Conservation (phyloP, 2,797 vertebrate species). For the Danio aesculapii region DNA sequence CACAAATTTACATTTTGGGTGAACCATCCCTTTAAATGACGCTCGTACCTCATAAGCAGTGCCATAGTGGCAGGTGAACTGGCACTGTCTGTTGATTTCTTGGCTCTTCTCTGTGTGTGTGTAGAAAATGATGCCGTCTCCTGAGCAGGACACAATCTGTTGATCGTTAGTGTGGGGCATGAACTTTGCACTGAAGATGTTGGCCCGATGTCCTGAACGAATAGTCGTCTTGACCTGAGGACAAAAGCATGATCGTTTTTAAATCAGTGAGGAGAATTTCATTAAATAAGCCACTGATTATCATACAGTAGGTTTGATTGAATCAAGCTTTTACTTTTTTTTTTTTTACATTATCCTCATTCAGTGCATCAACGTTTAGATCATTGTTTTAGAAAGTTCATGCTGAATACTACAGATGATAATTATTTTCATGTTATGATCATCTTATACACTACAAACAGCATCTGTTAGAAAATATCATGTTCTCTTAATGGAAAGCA, state of each 20-base stretch:
- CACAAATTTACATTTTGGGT: no score
- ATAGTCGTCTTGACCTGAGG: conserved; percentile 93
- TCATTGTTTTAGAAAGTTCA: not conserved
- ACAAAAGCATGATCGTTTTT: not conserved
- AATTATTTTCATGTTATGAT: no score
- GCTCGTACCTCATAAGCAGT: conserved; percentile 94
- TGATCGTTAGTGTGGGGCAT: conserved; percentile 95
- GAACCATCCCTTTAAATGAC: not conserved
- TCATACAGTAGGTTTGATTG: not conserved
- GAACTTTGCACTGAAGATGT: conserved; percentile 99
- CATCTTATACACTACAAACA: no score
- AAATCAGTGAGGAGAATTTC: not conserved
- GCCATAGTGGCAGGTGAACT: conserved; percentile 97
- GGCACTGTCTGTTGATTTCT: conserved; percentile 94
- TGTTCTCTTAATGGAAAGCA: no score
- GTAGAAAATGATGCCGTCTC: conserved; percentile 97
- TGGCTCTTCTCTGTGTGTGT: conserved; percentile 94
- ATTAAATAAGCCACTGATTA: not conserved
- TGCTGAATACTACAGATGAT: not conserved
- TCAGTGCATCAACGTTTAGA: not conserved
- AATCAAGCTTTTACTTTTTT: not conserved
- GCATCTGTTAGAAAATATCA: no score
- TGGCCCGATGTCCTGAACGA: conserved; percentile 95
- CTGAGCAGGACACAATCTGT: conserved; percentile 97
- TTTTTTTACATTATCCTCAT: not conserved